Evolutionary conservation across 2,113 vertebrate genomes (phyloP), one percentile per base, ranked within the genome.

Genomic region (Leptodactylus fuscus): DNA sequence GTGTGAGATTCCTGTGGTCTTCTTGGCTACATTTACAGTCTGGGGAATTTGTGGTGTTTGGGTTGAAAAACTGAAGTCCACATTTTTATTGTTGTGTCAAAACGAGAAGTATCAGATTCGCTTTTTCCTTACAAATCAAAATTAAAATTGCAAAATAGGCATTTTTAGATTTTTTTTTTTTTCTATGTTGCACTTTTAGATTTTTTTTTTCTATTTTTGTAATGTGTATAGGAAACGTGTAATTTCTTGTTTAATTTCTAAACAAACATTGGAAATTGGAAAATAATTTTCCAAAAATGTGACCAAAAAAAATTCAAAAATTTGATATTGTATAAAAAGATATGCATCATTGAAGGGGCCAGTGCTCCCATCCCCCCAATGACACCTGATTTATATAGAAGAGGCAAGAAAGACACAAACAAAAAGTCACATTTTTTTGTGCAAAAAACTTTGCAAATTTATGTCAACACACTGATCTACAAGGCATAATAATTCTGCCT

Each of bases 1-100:
- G 11, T 74, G 69, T 58, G 29, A 44, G 69, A 83, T 83, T 74
- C 81, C 73, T 85, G 82, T 78, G 82, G 82, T 67, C 38, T 77
- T 58, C n/a, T 18, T 48, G 41, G 67, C 29, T 51, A 8, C 16
- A 24, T 49, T 41, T 60, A n/a, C 15, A 49, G 11, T 74, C 34
- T 70, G 38, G 81, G 73, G 67, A 73, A 83, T 44, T 38, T 60
- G 48, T 70, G 18, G 34, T 62, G 36, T 32, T 58, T 75, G 29
- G 44, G 22, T n/a, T 74, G 41, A 49, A 78, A 78, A 65, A n/a
- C 41, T 62, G 13, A 49, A 85, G 13, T 65, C 82, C 82, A 18
- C 82, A 77, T 49, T 75, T 77, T 77, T 46, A 76, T 77, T 67
- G 24, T 77, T 36, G 38, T 77, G 73, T 77, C 41, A 51, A 67